A percentile compares a stretch with the other conserved stretches of the same genome.
These are phyloP conservation scores for Ceryle rudis DNA, from an alignment of 2,797 vertebrate species.

Conservation along the genomic window DNA sequence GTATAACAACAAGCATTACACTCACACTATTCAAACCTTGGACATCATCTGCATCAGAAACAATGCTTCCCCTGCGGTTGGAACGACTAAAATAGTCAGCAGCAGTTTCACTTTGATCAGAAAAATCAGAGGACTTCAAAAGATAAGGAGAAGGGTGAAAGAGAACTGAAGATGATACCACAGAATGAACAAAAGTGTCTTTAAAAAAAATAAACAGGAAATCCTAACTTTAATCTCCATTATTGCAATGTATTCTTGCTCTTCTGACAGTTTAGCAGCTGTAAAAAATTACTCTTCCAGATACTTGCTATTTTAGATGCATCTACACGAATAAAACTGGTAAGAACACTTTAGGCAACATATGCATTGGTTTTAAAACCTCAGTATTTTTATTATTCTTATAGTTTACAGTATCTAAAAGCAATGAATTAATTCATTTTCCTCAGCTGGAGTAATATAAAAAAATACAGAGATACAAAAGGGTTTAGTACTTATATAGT, in stretches of 20 bases:
- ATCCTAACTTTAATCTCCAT: neutral
- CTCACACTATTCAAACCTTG: conserved; percentile 91
- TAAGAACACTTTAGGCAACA: neutral
- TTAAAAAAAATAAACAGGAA: neutral
- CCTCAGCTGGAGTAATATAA: neutral
- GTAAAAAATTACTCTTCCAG: neutral
- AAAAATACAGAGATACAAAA: neutral
- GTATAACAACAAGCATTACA: conserved; percentile 64
- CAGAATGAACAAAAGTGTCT: neutral
- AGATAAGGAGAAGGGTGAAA: conserved; percentile 47
- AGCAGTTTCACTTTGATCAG: conserved; percentile 89
- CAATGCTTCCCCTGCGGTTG: conserved; percentile 91
- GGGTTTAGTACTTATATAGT: neutral
- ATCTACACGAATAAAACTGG: neutral
- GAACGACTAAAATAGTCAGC: conserved; percentile 97
- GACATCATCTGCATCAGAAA: conserved; percentile 91
- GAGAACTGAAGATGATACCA: neutral
- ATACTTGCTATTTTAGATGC: neutral
- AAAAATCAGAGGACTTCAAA: conserved; percentile 89
- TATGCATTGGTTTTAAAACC: neutral
- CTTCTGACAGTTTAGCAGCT: neutral
- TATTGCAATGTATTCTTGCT: neutral
- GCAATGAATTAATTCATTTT: neutral
- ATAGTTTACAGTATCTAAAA: neutral
- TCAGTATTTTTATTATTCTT: neutral